Evolutionary conservation across 2,888 invertebrate species (phyloP).

Genomic region (Drosophila mettleri): DNA sequence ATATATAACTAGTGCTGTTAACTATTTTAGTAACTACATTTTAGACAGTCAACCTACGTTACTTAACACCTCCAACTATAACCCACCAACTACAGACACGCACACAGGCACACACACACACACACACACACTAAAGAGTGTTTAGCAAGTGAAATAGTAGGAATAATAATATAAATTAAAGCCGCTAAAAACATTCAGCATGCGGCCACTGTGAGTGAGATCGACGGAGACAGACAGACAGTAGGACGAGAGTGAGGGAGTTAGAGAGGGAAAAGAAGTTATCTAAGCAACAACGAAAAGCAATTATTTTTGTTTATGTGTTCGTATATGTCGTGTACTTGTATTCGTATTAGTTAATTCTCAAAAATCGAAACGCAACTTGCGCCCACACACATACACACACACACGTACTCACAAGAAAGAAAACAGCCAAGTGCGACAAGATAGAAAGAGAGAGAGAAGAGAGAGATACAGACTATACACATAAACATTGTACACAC

Average conservation of each 20-base stretch:
- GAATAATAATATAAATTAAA: background rate
- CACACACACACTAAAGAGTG: conserved; percentile 5
- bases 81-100: conserved; percentile 51
- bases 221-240: conserved; percentile 31
- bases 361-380: conserved; percentile 73
- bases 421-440: background rate
- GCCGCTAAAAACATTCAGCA: conserved; percentile 36
- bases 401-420: background rate
- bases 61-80: conserved; percentile 58
- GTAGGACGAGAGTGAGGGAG: conserved; percentile 39
- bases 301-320: conserved; percentile 74
- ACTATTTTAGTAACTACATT: conserved; percentile 67
- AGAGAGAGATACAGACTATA: conserved; percentile 7
- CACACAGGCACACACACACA: conserved; percentile 17
- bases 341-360: conserved; percentile 70
- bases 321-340: conserved; percentile 39
- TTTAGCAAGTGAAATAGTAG: conserved; percentile 36
- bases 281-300: conserved; percentile 71
- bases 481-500: conserved; percentile 11
- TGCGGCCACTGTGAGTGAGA: conserved; percentile 42
- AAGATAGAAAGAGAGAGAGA: too few relatives aligned
- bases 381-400: conserved; percentile 43
- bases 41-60: conserved; percentile 58
- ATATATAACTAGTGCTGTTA: conserved; percentile 76
- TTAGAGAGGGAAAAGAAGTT: conserved; percentile 6